Base-by-base conservation (phyloP, 2,113 vertebrate genomes). In the Urocitellus parryii region DNA sequence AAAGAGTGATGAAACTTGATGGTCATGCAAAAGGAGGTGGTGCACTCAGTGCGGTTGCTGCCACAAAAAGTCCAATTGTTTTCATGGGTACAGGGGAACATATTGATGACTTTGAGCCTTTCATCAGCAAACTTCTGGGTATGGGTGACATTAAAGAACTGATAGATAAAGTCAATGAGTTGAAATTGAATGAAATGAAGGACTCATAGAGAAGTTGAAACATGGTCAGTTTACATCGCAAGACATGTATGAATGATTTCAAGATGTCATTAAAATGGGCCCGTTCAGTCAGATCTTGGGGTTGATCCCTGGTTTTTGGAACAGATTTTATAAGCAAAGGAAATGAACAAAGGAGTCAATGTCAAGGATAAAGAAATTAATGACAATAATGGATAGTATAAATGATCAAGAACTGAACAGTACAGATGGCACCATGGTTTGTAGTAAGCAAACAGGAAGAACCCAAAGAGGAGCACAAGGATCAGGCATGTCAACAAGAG, bases 331-430 rank as follows among this genome's bases (percentile, higher is more conserved):
- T 99, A 99, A 99, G 99, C 97, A 99, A 99, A 99, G 99, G 99
- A 95, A 99, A 99, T 85, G 99, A 99, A 91, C 99, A 99, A 45
- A 45, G 97, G 99, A 99, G 96, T 99, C 99, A 0, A 99, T 99
- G 99, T 99, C 99, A 93, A 99, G 99, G 92, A 97, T 99, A 97
- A 99, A 99, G 98, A 99, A 99, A 97, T 98, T 99, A 94, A 99
- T 99, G 99, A 99, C 99, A 14, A 99, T 99, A 98, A 99, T 99
- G 99, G 99, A 99, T 98, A 99, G 99, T 98, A 99, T 99, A 99
- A 99, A 99, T 80, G 99, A 99, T 98, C 99, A 99, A 99, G 99
- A 99, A 96, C 98, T 99, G 91, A 99, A 99, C 98, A 99, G 99
- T 97, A 99, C 99, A 85, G 99, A 99, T 85, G 99, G 99, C 79